Base-by-base conservation (phyloP, 2,797 vertebrate species). In the Enoplosus armatus region DNA sequence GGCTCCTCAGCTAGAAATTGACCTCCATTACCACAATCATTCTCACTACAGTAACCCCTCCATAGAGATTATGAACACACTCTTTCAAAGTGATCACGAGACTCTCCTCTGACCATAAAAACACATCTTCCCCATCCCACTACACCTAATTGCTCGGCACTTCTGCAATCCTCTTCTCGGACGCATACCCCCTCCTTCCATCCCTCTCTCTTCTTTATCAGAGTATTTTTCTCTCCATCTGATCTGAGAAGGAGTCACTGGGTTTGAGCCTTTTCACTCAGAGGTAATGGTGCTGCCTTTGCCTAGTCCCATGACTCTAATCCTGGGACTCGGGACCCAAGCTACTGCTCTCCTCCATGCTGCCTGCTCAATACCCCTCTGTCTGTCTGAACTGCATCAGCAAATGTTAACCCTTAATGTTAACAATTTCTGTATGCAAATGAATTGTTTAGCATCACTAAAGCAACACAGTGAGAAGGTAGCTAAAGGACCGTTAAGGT, bases 231-330 rank as follows among this genome's bases (percentile, higher is more conserved):
- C 82, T 82, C 85, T 77, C 80, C 85, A 86, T 90, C 85, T 91
- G 86, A 90, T 89, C 80, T 88, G 71, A 87, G 85, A 85, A 76
- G 86, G 90, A 93, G 92, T 94, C 93, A 93, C 85, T 91, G 91
- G 74, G 92, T 93, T 94, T 92, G 89, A 93, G 89, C 75, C 87
- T 88, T 91, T 90, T 78, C 78, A 87, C 87, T 90, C 84, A 90
- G 84, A 87, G 87, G 85, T 93, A 91, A 90, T 93, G 89, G 91
- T 92, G 90, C 93, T 92, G 92, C 91, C 87, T 93, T 90, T 89
- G 84, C 80, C 80, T 78, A 90, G 94, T 93, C 94, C 91, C 91
- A 93, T 95, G 93, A 94, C 93, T 92, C 87, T 93, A 94, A 95
- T 95, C 93, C 93, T 79, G 85, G 89, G 87, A 93, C 90, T 92